A percentile compares a stretch with the other conserved stretches of the same genome.
These are phyloP conservation scores for Agapostemon virescens DNA, from an alignment of 2,888 invertebrate genomes.

Conservation along the genomic window DNA sequence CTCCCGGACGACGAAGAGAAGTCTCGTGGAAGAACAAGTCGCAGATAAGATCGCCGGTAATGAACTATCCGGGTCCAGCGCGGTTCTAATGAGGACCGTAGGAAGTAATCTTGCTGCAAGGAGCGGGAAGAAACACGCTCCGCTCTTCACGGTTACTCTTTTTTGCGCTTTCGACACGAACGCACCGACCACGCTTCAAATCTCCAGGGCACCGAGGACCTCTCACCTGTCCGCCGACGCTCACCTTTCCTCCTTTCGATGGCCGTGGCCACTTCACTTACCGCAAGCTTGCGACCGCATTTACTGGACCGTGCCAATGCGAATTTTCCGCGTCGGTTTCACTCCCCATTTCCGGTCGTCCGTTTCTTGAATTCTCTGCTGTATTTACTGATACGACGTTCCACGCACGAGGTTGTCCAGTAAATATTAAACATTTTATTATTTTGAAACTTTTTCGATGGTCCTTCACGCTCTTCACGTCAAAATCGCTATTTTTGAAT, in stretches of 20 bases:
- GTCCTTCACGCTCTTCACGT: no score
- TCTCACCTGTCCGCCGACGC: constrained; percentile 11
- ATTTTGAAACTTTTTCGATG: no score
- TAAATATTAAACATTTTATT: no score
- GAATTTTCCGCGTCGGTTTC: background rate
- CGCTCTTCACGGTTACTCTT: constrained; percentile 27
- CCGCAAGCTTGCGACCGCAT: background rate
- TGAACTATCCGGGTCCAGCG: constrained; percentile 73
- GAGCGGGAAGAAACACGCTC: constrained; percentile 58
- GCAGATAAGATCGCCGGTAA: constrained; percentile 77
- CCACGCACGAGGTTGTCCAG: no score
- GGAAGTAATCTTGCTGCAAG: constrained; percentile 62
- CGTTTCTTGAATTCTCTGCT: background rate
- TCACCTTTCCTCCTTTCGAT: background rate
- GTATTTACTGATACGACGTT: no score
- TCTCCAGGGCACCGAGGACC: background rate
- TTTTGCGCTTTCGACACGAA: constrained; percentile 40
- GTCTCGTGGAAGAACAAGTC: constrained; percentile 68
- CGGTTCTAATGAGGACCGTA: constrained; percentile 74
- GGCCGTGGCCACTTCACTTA: background rate
- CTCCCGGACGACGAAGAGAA: constrained; percentile 21
- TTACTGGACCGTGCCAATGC: background rate
- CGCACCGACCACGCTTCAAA: constrained; percentile 30
- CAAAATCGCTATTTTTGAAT: no score
- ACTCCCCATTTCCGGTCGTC: no score